phyloP scores from a whole-genome alignment of 23 tunicate genomes.

The Ascidia mentula region DNA sequence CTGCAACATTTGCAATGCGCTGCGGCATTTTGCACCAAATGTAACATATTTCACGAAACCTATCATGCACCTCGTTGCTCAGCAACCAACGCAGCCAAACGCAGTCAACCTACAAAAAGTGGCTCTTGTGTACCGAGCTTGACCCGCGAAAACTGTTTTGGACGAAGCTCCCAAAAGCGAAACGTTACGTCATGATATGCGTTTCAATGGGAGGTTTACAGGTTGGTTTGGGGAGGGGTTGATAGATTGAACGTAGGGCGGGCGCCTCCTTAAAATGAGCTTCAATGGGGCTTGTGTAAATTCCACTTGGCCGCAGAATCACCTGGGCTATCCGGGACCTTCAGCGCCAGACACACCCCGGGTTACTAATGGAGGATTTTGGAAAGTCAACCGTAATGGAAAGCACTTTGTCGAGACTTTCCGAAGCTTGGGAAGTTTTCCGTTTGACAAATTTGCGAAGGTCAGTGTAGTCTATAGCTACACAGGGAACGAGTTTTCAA shows the following conservation, averaged over 20 bases:
- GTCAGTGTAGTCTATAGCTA: too few relatives aligned
- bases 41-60: too few relatives aligned
- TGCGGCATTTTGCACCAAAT: too few relatives aligned
- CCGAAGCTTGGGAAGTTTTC: too few relatives aligned
- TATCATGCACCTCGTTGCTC: too few relatives aligned
- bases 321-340: background rate
- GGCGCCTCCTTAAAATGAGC: background rate
- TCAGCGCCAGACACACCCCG: background rate
- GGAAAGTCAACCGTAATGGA: background rate
- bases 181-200: slow-evolving; percentile 1
- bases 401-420: too few relatives aligned
- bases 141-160: background rate
- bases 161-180: background rate
- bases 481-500: too few relatives aligned
- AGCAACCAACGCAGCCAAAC: background rate
- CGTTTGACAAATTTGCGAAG: too few relatives aligned
- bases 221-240: background rate
- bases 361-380: background rate
- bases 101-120: background rate
- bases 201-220: background rate
- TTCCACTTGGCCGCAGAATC: background rate
- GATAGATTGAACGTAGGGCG: background rate
- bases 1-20: too few relatives aligned
- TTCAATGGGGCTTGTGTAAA: slow-evolving; percentile 8
- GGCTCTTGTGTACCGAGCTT: background rate